Conservation (phyloP, 2,113 vertebrate genomes). For the Pterocles burchelli region DNA sequence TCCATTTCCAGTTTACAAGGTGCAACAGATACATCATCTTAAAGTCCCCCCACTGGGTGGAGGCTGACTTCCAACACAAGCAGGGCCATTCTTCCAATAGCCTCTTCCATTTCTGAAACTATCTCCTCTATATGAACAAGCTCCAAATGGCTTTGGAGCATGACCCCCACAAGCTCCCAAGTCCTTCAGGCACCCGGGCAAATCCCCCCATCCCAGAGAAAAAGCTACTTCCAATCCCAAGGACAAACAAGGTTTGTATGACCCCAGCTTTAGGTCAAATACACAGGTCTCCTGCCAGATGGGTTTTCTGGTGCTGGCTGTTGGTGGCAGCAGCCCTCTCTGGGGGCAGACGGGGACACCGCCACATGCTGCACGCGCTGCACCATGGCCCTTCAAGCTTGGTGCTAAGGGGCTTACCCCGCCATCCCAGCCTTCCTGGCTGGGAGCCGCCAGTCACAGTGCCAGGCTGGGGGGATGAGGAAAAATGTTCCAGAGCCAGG, state of each 20-base stretch:
- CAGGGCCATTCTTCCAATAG: neutral
- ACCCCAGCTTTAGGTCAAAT: neutral
- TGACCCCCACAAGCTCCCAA: accelerated
- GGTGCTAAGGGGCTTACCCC: neutral
- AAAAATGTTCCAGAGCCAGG: neutral
- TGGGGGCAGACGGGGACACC: accelerated
- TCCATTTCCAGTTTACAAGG: neutral
- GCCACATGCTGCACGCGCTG: accelerated
- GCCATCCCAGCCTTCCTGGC: accelerated
- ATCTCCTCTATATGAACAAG: neutral
- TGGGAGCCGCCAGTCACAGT: neutral
- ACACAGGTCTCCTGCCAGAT: neutral
- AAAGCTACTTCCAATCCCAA: neutral
- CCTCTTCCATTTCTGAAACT: neutral
- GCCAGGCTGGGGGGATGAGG: neutral
- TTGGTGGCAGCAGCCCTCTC: neutral
- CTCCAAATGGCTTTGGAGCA: neutral
- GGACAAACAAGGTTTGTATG: neutral
- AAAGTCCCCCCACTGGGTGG: neutral
- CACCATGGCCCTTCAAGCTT: neutral
- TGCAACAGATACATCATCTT: neutral
- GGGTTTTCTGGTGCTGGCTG: neutral
- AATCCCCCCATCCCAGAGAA: neutral
- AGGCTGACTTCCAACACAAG: neutral
- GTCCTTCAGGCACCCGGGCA: neutral